Conservation (phyloP, 2,797 vertebrate species). For the Parotocinclus haroldoi region DNA sequence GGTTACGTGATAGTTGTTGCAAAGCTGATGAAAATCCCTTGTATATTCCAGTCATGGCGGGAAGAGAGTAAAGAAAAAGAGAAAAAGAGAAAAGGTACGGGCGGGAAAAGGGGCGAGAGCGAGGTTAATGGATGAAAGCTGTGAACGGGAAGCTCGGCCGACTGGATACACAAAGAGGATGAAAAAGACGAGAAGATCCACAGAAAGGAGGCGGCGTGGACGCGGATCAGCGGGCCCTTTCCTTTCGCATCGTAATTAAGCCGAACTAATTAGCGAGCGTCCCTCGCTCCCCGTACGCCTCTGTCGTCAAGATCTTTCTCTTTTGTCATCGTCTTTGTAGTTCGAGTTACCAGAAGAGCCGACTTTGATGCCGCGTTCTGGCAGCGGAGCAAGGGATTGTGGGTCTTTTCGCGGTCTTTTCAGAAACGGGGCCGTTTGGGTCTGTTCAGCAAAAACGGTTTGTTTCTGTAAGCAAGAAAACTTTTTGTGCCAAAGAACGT, state of each 20-base stretch:
- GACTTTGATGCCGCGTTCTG: background rate
- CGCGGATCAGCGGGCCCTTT: constrained; percentile 11
- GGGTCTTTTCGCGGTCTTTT: too few relatives aligned
- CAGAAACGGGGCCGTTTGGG: too few relatives aligned
- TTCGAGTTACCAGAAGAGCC: background rate
- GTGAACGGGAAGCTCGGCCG: constrained; percentile 4
- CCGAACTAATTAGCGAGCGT: constrained; percentile 23
- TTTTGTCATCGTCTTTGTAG: constrained; percentile 30
- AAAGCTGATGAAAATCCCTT: constrained; percentile 1
- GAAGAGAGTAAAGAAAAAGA: background rate
- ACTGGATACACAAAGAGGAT: background rate
- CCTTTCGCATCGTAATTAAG: constrained; percentile 35
- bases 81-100: background rate
- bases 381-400: background rate
- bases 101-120: constrained; percentile 7
- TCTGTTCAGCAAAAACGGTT: too few relatives aligned
- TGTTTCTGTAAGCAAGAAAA: too few relatives aligned
- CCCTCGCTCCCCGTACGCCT: constrained; percentile 18
- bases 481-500: too few relatives aligned
- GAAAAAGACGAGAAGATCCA: background rate
- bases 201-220: constrained; percentile 17
- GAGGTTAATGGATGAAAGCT: constrained; percentile 47
- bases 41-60: background rate
- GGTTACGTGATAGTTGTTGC: constrained; percentile 22
- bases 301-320: constrained; percentile 13